phyloP scores from a whole-genome alignment of 92 coral and sea anemone genomes.

The Parazoanthus atlanticus region DNA sequence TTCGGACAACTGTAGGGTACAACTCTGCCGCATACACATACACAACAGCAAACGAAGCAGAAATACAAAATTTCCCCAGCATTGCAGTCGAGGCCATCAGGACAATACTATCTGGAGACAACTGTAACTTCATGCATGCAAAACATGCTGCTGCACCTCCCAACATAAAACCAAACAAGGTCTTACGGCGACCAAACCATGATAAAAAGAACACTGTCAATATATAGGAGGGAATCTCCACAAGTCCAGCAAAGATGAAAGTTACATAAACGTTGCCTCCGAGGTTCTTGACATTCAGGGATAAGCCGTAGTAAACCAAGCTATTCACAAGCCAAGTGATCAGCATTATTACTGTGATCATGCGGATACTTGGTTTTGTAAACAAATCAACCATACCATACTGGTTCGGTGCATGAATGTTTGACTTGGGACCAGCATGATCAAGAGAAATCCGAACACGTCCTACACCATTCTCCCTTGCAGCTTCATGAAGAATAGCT shows the following conservation, averaged over 20 bases:
- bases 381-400: conserved; percentile 75
- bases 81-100: conserved; percentile 72
- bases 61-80: conserved; percentile 88
- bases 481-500: conserved; percentile 66
- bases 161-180: conserved; percentile 82
- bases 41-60: conserved; percentile 83
- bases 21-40: conserved; percentile 89
- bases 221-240: conserved; percentile 83
- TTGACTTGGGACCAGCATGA: neutral
- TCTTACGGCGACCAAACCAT: conserved; percentile 74
- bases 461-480: conserved; percentile 63
- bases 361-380: conserved; percentile 68
- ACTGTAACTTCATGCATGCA: conserved; percentile 73
- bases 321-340: conserved; percentile 88
- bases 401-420: conserved; percentile 3
- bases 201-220: conserved; percentile 61
- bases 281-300: conserved; percentile 89
- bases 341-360: conserved; percentile 66
- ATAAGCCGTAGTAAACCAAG: conserved; percentile 90
- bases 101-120: conserved; percentile 44
- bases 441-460: conserved; percentile 27
- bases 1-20: conserved; percentile 93
- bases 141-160: conserved; percentile 78
- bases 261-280: conserved; percentile 87
- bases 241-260: conserved; percentile 76